Percentiles rank a stretch among this genome's conserved stretches.
phyloP scores from a whole-genome alignment of 2,113 vertebrate species.

The Stictonetta naevosa region DNA sequence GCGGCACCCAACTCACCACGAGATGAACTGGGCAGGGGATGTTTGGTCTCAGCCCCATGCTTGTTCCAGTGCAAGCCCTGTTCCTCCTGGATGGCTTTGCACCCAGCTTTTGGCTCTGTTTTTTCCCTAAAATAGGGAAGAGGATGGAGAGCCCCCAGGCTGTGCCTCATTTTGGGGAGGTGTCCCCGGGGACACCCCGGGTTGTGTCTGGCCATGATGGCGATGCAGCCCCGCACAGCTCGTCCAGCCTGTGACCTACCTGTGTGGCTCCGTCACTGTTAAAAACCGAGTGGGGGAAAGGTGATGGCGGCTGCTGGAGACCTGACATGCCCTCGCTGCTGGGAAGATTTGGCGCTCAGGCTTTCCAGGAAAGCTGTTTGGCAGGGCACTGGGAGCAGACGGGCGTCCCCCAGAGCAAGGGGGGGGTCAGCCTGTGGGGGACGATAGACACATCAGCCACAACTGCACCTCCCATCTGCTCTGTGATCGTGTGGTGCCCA shows the following conservation, averaged over 20 bases:
- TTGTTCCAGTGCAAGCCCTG: rapidly evolving
- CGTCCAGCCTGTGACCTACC: not conserved
- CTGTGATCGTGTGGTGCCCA: not conserved
- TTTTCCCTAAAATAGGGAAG: not conserved
- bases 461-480: not conserved
- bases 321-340: not conserved
- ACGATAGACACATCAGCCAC: not conserved
- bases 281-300: not conserved
- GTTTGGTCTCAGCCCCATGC: not conserved
- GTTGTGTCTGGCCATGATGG: not conserved
- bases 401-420: not conserved
- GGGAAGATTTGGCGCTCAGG: not conserved
- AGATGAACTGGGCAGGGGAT: not conserved
- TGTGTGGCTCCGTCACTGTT: rapidly evolving
- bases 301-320: not conserved
- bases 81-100: not conserved
- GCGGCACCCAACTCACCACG: rapidly evolving
- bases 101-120: not conserved
- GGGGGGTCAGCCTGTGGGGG: not conserved
- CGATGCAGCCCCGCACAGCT: not conserved
- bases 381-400: not conserved
- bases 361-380: not conserved
- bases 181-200: rapidly evolving
- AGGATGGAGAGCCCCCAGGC: not conserved
- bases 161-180: rapidly evolving